These are phyloP conservation scores for Aspiorhynchus laticeps DNA, from an alignment of 2,113 vertebrate genomes.

Conservation along the genomic window DNA sequence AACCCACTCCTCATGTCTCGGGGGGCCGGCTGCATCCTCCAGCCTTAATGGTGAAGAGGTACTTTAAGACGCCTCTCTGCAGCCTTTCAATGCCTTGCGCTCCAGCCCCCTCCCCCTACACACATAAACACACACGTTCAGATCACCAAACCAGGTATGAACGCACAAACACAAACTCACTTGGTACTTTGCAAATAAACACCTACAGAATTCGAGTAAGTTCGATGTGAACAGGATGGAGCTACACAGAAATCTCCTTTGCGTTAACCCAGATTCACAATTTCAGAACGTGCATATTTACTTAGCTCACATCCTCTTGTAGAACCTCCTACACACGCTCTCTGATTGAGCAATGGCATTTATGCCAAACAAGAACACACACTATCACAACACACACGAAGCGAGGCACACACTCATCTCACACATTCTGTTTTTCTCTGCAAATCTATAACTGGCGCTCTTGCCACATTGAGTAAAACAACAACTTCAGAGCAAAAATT, in stretches of 20 bases:
- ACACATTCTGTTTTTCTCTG: slow-evolving; percentile 19
- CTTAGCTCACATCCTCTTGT: slow-evolving; percentile 18
- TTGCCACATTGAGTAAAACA: slow-evolving; percentile 1
- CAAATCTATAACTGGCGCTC: slow-evolving; percentile 13
- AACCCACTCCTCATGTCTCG: slow-evolving; percentile 45
- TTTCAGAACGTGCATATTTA: slow-evolving; percentile 17
- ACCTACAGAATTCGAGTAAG: background rate
- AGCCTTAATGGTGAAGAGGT: slow-evolving; percentile 51
- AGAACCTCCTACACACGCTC: slow-evolving; percentile 44
- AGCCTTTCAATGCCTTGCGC: slow-evolving; percentile 3
- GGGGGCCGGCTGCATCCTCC: slow-evolving; percentile 35
- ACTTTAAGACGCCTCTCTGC: slow-evolving; percentile 43
- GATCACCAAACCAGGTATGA: background rate
- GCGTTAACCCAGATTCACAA: slow-evolving; percentile 6
- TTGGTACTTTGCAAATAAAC: slow-evolving; percentile 26
- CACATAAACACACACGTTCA: background rate
- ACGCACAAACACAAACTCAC: background rate
- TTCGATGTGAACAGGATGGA: background rate
- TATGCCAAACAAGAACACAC: slow-evolving; percentile 35
- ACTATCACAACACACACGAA: slow-evolving; percentile 20
- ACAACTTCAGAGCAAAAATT: slow-evolving; percentile 57
- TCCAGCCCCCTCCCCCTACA: slow-evolving; percentile 23
- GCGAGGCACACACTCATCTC: background rate
- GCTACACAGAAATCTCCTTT: background rate
- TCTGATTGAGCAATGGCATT: slow-evolving; percentile 49